Conservation (phyloP, 2,797 vertebrate species). For the Dryobates pubescens region DNA sequence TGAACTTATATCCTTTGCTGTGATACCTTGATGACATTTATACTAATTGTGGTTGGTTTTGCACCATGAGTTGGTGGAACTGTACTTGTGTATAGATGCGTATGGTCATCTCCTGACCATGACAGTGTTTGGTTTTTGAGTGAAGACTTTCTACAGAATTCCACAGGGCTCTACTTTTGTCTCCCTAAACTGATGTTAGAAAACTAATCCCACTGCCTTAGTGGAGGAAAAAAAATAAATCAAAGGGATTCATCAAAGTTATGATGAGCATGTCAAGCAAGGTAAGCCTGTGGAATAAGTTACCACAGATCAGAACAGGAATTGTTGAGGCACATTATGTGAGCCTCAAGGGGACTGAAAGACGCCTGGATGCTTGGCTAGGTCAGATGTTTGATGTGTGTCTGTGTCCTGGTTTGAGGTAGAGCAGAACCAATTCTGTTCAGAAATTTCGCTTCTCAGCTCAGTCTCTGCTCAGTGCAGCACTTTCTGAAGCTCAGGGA, state of each 20-base stretch:
- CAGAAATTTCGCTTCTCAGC: no score
- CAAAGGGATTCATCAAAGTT: not conserved
- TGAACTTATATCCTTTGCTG: not conserved
- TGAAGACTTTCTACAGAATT: not conserved
- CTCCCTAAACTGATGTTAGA: not conserved
- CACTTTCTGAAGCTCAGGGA: no score
- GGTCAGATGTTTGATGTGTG: not conserved
- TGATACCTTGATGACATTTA: not conserved
- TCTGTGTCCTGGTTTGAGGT: no score
- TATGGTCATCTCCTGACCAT: not conserved
- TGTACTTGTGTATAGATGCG: not conserved
- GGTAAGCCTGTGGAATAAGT: not conserved
- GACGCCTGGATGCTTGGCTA: not conserved
- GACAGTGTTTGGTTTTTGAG: not conserved
- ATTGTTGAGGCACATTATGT: not conserved
- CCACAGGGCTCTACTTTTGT: not conserved
- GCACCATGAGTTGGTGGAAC: not conserved
- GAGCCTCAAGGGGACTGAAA: not conserved
- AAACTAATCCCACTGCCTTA: not conserved
- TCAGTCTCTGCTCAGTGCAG: no score
- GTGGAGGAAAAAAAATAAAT: not conserved
- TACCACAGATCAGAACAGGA: not conserved
- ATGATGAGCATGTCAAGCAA: not conserved
- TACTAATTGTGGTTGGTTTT: not conserved
- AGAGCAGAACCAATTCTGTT: no score